Evolutionary conservation across 2,113 vertebrate genomes (phyloP).

Genomic region (Hippopotamus amphibius): DNA sequence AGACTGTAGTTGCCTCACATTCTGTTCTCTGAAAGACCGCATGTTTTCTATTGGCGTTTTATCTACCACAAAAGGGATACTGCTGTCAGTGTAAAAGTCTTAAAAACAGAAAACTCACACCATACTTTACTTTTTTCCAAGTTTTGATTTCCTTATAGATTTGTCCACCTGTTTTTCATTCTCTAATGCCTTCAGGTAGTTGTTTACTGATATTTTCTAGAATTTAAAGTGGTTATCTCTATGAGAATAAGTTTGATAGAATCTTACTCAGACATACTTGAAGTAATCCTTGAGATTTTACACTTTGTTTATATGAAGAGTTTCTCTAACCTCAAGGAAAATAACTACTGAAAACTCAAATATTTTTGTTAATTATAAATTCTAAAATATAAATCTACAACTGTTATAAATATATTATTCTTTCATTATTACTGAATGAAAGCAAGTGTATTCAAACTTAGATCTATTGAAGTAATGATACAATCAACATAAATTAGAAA

Average conservation of each 20-base stretch:
- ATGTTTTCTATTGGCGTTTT: background rate
- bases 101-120: background rate
- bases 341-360: background rate
- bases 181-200: background rate
- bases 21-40: background rate
- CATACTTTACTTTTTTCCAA: background rate
- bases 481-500: background rate
- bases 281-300: background rate
- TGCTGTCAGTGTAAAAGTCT: background rate
- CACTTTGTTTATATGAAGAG: background rate
- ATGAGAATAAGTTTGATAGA: background rate
- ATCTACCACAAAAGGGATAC: background rate
- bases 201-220: background rate
- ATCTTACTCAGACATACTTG: background rate
- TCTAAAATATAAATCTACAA: background rate
- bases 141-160: background rate
- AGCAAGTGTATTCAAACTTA: background rate
- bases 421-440: slow-evolving; percentile 1
- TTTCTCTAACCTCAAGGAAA: background rate
- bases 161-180: background rate
- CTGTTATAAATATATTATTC: background rate
- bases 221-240: background rate
- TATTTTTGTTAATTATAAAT: slow-evolving; percentile 11
- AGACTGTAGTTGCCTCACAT: background rate
- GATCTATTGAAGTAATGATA: slow-evolving; percentile 20